A percentile compares a stretch with the other conserved stretches of the same genome.
Conservation (phyloP, 1,140 invertebrate species). For the Drosophila ohnishii region DNA sequence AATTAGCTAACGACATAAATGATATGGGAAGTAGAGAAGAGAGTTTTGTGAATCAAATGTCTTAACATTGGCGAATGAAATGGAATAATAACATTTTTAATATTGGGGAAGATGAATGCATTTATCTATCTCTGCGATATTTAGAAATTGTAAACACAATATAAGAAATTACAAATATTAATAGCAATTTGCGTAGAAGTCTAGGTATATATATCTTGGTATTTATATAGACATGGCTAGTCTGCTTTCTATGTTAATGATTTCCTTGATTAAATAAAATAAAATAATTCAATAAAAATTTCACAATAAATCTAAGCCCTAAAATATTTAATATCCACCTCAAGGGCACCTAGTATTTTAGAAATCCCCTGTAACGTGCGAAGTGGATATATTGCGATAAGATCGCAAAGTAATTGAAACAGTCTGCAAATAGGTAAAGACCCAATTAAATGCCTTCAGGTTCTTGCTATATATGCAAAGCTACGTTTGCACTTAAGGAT, state of each 20-base stretch:
- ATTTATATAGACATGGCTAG: no score
- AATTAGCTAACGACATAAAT: not conserved
- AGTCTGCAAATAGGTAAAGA: not conserved
- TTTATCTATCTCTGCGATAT: not conserved
- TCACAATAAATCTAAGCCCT: not conserved
- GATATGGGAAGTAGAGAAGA: not conserved
- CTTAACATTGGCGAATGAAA: not conserved
- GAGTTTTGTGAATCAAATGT: no score
- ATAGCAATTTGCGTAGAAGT: no score
- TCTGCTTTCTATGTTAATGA: no score
- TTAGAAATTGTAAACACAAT: no score
- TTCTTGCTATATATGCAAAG: not conserved
- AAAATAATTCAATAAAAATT: no score
- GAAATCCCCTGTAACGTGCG: not conserved
- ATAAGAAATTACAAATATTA: no score
- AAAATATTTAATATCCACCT: not conserved
- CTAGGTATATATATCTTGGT: no score
- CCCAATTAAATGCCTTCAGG: not conserved
- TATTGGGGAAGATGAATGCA: not conserved
- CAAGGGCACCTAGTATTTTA: not conserved
- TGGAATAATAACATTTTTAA: not conserved
- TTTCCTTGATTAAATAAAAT: no score
- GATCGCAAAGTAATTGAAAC: not conserved
- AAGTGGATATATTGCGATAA: not conserved
- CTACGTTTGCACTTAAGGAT: constrained; percentile 2